Evolutionary conservation across 2,113 vertebrate genomes (phyloP).

Genomic region (Periophthalmus modestus): DNA sequence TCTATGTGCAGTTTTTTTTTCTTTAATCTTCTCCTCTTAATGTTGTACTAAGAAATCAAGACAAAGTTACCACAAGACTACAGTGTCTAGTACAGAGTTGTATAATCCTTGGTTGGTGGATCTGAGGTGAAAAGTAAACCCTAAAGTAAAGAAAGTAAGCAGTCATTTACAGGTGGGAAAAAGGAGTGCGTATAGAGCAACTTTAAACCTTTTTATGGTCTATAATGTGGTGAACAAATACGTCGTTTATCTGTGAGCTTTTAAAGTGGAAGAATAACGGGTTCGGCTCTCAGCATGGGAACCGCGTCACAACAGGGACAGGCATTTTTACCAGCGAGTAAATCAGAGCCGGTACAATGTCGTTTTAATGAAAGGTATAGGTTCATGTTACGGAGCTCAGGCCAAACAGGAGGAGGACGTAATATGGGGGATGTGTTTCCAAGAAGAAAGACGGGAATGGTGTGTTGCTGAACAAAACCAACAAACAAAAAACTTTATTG

Average conservation of each 20-base stretch:
- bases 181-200: constrained; percentile 3
- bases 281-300: constrained; percentile 21
- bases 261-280: constrained; percentile 19
- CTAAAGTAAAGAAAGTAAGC: constrained; percentile 15
- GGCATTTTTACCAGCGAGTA: constrained; percentile 31
- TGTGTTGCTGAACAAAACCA: not conserved
- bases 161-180: constrained; percentile 16
- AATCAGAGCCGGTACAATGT: constrained; percentile 27
- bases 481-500: not conserved
- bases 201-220: constrained; percentile 12
- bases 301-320: constrained; percentile 28
- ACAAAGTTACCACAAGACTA: not conserved
- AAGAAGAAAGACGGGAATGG: constrained; percentile 16
- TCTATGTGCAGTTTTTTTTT: not conserved
- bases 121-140: not conserved
- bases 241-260: constrained; percentile 23
- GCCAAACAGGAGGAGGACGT: constrained; percentile 4
- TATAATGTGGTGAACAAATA: constrained; percentile 30
- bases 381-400: constrained; percentile 23
- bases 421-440: constrained; percentile 15
- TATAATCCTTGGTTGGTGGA: not conserved
- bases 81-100: not conserved
- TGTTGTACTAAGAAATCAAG: not conserved
- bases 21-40: not conserved
- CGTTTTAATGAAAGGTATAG: constrained; percentile 25